Base-by-base conservation (phyloP, 2,113 vertebrate species). In the Chaetura pelagica region DNA sequence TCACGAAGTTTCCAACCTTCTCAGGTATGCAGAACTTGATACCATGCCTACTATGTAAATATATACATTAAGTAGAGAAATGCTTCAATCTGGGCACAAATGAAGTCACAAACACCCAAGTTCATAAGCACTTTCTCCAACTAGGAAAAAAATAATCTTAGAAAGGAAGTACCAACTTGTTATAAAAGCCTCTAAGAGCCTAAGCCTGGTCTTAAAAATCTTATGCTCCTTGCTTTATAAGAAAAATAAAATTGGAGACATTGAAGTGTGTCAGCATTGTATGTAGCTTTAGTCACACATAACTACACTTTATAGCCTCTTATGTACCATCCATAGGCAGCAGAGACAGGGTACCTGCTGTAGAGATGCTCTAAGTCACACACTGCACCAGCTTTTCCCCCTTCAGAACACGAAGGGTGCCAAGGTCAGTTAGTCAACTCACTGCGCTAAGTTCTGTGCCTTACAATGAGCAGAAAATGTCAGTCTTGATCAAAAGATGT, bases 141-240 rank as follows among this genome's bases (percentile, higher is more conserved):
- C 5, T 13, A 35, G 14, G 26, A 68, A n/a, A 59, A 35, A 57
- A 55, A 20, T 2, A 16, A 24, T 21, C 38, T 63, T 22, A 69
- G 10, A 63, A 77, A 59, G 22, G n/a, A 76, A 74, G 32, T 9
- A 20, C 38, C 0, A 0, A 59, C 49, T 20, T 4, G 1, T 22
- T 55, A 80, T 3, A 42, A 64, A 79, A 82, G 49, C 8, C 12
- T 27, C 6, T 40, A 44, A n/a, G 38, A 86, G 4, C 24, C 35
- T 9, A 9, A 82, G 12, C 3, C 24, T 32, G 12, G 4, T 76
- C 34, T 87, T 82, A 18, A 51, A 66, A 63, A 40, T 17, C 24
- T 67, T 12, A 21, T 11, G 6, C 67, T 81, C 38, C 44, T 84
- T 38, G 23, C 42, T 91, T 51, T 73, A 26, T 34, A 84, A 73